Base-by-base conservation (phyloP, 2,797 vertebrate genomes). In the Acanthurus tractus region DNA sequence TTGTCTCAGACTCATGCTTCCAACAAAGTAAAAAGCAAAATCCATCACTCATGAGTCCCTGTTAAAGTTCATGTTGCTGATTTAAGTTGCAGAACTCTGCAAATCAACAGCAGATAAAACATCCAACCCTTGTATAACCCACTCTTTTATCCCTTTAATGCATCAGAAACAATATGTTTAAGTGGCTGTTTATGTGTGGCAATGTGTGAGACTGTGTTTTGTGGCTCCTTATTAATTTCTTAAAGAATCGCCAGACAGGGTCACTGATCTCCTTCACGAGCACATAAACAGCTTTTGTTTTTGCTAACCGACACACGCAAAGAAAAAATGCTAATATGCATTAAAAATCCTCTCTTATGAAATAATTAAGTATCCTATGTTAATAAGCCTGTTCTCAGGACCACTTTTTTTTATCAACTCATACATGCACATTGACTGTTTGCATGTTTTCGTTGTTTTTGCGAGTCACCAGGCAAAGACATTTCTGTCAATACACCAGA, bases 41-140 rank as follows among this genome's bases (percentile, higher is more conserved):
- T 34, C 29, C 29, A 95, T 95, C 92, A 94, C 88, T 88, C 89
- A 91, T 71, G 94, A 93, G 94, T 93, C 93, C 91, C 93, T 94
- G 17, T 92, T 95, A 72, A 90, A 93, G 92, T 94, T 95, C 92
- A 93, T 90, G 94, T 95, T 94, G 95, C 94, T 95, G 95, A 97
- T 97, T 96, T 95, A 96, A 95, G 96, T 96, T 94, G 94, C 92
- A 82, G 93, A 93, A 95, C 96, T 81, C 68, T 64, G 56, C 58
- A 88, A 97, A 97, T 97, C 96, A 97, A 92, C 93, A 77, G 94
- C 92, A 95, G 97, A 97, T 96, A 96, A 96, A 96, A 97, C 83
- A 76, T 71, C 57, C 36, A 65, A 48, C 64, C 65, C 67, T 77
- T 66, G 70, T 76, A 49, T 45, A 70, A 49, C 50, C 78, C 79